Percentiles rank a stretch among this genome's conserved stretches.
phyloP scores from a whole-genome alignment of 2,113 vertebrate species.

The Emydura subglobosa region DNA sequence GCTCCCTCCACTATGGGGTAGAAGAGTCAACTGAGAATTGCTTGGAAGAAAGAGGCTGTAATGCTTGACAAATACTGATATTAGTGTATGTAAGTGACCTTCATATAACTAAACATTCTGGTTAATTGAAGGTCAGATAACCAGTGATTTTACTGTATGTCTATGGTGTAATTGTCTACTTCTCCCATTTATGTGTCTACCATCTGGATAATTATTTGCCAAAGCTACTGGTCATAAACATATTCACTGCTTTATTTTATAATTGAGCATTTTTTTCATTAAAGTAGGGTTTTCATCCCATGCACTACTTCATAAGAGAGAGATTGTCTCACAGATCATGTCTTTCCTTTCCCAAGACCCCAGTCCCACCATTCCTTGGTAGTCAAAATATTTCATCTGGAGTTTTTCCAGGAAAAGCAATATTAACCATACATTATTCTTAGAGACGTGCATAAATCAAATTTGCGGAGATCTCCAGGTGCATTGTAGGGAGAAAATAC shows the following conservation, averaged over 20 bases:
- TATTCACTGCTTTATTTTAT: background rate
- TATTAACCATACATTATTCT: background rate
- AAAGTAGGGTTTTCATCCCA: background rate
- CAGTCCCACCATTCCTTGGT: background rate
- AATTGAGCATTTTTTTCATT: background rate
- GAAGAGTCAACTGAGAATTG: background rate
- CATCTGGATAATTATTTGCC: background rate
- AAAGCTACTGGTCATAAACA: background rate
- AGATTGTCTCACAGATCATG: background rate
- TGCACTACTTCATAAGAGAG: background rate
- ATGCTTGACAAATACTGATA: background rate
- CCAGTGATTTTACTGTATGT: background rate
- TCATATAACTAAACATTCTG: background rate
- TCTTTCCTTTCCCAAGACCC: background rate
- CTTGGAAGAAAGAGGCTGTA: background rate
- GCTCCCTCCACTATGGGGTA: background rate
- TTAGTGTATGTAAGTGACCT: background rate
- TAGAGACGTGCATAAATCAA: background rate
- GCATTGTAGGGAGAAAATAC: background rate
- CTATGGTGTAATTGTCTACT: background rate
- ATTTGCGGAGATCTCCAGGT: background rate
- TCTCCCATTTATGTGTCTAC: background rate
- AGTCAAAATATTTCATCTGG: background rate
- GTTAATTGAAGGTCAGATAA: background rate
- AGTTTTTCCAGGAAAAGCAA: background rate